A percentile compares a stretch with the other conserved stretches of the same genome.
Evolutionary conservation across 1,140 invertebrate species (phyloP).

Genomic region (Bombyx mori): DNA sequence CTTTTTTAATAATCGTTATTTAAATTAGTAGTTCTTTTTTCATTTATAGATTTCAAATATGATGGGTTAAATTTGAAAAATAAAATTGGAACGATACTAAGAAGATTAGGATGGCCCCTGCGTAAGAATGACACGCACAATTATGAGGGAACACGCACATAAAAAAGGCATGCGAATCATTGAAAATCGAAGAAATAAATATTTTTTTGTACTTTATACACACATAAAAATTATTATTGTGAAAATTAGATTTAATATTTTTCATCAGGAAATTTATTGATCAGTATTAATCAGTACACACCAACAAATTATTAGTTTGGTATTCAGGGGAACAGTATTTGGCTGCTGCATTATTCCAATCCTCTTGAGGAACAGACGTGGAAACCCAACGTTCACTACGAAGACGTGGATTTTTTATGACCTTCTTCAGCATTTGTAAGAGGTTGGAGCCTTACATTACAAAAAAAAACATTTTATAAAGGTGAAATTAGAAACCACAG

Average conservation of each 20-base stretch:
- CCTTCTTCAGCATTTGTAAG: slow-evolving; percentile 76
- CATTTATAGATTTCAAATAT: too few species aligned
- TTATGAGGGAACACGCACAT: background rate
- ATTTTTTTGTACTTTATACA: background rate
- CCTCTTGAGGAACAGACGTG: slow-evolving; percentile 80
- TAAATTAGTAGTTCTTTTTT: background rate
- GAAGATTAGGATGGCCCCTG: background rate
- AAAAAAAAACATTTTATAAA: background rate
- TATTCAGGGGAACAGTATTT: slow-evolving; percentile 87
- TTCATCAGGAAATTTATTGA: background rate
- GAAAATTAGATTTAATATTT: background rate
- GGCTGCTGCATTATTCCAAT: slow-evolving; percentile 78
- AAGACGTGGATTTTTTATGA: slow-evolving; percentile 75
- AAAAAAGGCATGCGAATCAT: background rate
- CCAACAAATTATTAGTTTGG: slow-evolving; percentile 89
- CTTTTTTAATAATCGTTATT: background rate
- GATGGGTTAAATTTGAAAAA: too few species aligned
- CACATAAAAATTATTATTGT: background rate
- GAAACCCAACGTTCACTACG: slow-evolving; percentile 66
- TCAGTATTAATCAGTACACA: background rate
- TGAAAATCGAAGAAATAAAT: background rate
- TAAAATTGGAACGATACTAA: background rate
- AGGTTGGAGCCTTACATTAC: slow-evolving; percentile 72
- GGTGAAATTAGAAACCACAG: background rate
- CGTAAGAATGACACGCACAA: background rate